Evolutionary conservation across 2,888 invertebrate species (phyloP).

Genomic region (Agrochola macilenta): DNA sequence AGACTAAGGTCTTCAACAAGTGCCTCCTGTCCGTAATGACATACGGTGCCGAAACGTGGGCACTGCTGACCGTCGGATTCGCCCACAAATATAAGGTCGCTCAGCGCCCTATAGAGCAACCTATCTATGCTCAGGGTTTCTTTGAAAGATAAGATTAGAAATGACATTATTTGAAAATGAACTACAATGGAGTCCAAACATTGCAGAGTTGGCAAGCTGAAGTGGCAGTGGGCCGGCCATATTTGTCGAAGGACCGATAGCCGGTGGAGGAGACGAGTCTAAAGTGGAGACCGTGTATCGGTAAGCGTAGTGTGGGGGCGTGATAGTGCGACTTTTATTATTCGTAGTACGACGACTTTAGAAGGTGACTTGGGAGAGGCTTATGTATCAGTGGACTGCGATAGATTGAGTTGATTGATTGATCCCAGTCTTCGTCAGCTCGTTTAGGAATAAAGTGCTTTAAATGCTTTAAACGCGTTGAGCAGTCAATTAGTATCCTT

Average conservation of each 20-base stretch:
- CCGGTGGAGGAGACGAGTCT: not conserved
- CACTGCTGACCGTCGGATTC: not conserved
- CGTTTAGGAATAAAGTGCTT: not conserved
- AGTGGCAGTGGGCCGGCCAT: not conserved
- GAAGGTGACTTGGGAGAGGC: not conserved
- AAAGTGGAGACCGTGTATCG: not conserved
- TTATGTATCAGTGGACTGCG: not conserved
- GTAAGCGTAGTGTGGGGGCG: not conserved
- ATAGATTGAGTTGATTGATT: not conserved
- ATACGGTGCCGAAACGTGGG: too few relatives aligned
- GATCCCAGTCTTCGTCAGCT: not conserved
- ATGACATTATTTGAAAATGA: too few relatives aligned
- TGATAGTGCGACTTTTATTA: too few relatives aligned
- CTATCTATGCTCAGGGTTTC: too few relatives aligned
- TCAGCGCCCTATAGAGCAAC: too few relatives aligned
- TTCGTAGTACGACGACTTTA: too few relatives aligned
- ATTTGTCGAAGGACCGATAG: not conserved
- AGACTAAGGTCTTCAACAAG: not conserved
- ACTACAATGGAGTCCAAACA: too few relatives aligned
- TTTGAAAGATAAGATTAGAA: too few relatives aligned
- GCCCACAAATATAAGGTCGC: not conserved
- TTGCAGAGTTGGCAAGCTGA: too few relatives aligned
- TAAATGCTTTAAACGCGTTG: not conserved
- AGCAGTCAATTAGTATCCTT: constrained; percentile 10
- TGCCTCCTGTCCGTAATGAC: not conserved